These are phyloP conservation scores for Amphiprion percula DNA, from an alignment of 2,113 vertebrate genomes.

Conservation along the genomic window DNA sequence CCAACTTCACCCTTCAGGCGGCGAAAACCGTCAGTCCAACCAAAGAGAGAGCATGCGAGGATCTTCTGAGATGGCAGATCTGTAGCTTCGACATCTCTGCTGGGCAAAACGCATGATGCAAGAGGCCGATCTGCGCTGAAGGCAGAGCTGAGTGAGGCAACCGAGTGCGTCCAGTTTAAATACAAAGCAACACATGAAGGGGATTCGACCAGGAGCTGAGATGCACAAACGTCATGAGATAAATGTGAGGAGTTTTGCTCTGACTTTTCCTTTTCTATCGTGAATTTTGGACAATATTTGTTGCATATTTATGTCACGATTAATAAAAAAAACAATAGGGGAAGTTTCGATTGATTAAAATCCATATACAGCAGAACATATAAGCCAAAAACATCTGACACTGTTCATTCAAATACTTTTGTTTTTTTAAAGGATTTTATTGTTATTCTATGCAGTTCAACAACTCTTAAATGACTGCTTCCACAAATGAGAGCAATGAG, in stretches of 20 bases:
- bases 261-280: not conserved
- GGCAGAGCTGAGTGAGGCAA: no score
- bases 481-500: no score
- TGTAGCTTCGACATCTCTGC: not conserved
- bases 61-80: not conserved
- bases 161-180: not conserved
- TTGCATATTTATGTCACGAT: not conserved
- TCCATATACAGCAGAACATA: no score
- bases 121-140: not conserved
- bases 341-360: no score
- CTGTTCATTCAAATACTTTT: no score
- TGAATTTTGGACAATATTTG: not conserved
- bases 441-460: no score
- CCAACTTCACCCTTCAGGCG: not conserved
- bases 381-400: no score
- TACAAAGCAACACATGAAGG: not conserved
- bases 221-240: not conserved
- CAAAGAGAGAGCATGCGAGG: not conserved
- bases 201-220: not conserved
- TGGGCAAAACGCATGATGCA: conserved; percentile 4
- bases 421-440: no score
- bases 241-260: not conserved
- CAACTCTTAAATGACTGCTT: no score
- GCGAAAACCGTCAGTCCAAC: not conserved
- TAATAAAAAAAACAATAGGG: not conserved